phyloP scores from a whole-genome alignment of 2,888 invertebrate genomes.

The Osmoderma eremita region DNA sequence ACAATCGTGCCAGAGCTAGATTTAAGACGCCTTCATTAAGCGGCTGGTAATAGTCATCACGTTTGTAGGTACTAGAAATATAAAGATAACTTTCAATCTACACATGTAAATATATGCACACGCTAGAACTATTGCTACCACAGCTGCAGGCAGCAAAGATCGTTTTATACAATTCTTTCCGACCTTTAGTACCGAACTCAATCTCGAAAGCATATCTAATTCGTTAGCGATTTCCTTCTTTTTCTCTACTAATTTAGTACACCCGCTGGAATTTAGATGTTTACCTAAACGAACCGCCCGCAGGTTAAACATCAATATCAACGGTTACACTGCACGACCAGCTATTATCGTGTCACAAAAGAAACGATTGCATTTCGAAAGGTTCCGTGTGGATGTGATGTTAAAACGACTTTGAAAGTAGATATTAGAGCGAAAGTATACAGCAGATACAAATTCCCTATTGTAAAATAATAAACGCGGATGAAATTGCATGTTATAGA shows the following conservation, averaged over 20 bases:
- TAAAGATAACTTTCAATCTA: too few relatives aligned
- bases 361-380: slow-evolving; percentile 17
- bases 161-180: slow-evolving; percentile 9
- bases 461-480: background rate
- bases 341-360: background rate
- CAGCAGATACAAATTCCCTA: background rate
- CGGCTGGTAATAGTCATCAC: background rate
- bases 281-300: slow-evolving; percentile 5
- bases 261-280: slow-evolving; percentile 17
- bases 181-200: slow-evolving; percentile 12
- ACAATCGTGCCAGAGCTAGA: slow-evolving; percentile 38
- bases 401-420: slow-evolving; percentile 5
- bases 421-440: slow-evolving; percentile 3
- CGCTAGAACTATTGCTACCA: too few relatives aligned
- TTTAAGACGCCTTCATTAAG: slow-evolving; percentile 37
- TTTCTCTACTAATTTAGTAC: slow-evolving; percentile 3
- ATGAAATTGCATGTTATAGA: too few relatives aligned
- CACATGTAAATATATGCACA: background rate
- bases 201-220: slow-evolving; percentile 35
- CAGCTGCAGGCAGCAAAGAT: too few relatives aligned
- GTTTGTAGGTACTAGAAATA: slow-evolving; percentile 6
- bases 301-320: slow-evolving; percentile 19
- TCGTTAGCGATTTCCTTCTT: slow-evolving; percentile 30
- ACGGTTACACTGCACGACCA: slow-evolving; percentile 1
- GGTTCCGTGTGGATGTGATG: slow-evolving; percentile 7